Evolutionary conservation across 2,888 invertebrate genomes (phyloP).

Genomic region (Idaea straminata): DNA sequence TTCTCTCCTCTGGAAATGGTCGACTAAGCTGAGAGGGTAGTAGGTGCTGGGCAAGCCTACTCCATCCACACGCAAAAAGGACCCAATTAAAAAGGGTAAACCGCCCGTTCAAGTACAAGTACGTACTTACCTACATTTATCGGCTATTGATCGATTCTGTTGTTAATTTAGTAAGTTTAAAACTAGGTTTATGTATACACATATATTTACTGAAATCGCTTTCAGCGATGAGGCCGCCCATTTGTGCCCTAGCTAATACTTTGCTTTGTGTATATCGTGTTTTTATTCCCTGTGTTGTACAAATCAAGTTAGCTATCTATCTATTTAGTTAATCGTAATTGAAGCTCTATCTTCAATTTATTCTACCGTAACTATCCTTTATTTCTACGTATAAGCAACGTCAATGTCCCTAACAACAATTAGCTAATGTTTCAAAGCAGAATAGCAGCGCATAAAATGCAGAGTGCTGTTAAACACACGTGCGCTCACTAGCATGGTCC

Average conservation of each 20-base stretch:
- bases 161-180: neutral
- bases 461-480: conserved; percentile 65
- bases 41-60: too few species aligned
- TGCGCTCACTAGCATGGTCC: conserved; percentile 43
- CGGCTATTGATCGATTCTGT: neutral
- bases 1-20: too few species aligned
- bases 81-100: too few species aligned
- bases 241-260: too few species aligned
- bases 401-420: conserved; percentile 3
- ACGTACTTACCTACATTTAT: neutral
- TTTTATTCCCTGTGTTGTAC: too few species aligned
- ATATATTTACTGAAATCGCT: too few species aligned
- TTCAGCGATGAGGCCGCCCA: too few species aligned
- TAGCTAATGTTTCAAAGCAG: conserved; percentile 29
- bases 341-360: neutral
- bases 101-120: too few species aligned
- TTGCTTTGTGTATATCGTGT: too few species aligned
- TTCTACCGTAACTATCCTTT: neutral
- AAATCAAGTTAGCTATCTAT: neutral
- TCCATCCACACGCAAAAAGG: too few species aligned
- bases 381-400: neutral
- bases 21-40: too few species aligned
- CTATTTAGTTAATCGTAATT: neutral
- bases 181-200: neutral
- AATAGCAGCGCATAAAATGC: conserved; percentile 59